These are phyloP conservation scores for Diachasmimorpha longicaudata DNA, from an alignment of 1,140 invertebrate species.

Conservation along the genomic window DNA sequence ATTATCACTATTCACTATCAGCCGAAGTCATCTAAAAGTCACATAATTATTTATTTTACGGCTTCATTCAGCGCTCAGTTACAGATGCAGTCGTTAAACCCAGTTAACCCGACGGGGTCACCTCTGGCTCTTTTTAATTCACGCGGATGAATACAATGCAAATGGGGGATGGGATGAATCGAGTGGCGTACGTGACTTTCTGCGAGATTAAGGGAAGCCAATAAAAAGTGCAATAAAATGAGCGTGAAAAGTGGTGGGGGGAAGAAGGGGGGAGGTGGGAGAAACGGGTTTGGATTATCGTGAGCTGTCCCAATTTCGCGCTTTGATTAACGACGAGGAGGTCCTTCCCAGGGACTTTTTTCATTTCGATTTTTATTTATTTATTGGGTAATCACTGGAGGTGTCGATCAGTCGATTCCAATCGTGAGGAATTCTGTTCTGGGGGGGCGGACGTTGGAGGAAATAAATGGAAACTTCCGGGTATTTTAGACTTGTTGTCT, in stretches of 20 bases:
- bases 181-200: slow-evolving; percentile 6
- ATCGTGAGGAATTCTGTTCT: no score
- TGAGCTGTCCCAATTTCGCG: neutral
- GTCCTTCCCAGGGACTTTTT: no score
- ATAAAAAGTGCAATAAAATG: neutral
- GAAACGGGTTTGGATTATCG: neutral
- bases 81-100: neutral
- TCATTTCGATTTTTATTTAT: no score
- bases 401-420: no score
- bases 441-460: no score
- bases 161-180: neutral
- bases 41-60: neutral
- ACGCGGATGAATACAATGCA: neutral
- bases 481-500: no score
- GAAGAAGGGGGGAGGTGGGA: neutral
- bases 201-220: neutral
- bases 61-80: neutral
- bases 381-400: no score
- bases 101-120: neutral
- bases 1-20: no score
- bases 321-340: no score
- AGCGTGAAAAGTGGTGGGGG: neutral
- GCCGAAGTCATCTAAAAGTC: no score
- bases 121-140: neutral
- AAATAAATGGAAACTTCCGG: no score